Base-by-base conservation (phyloP, 2,888 invertebrate genomes). In the Thymelicus lineola region DNA sequence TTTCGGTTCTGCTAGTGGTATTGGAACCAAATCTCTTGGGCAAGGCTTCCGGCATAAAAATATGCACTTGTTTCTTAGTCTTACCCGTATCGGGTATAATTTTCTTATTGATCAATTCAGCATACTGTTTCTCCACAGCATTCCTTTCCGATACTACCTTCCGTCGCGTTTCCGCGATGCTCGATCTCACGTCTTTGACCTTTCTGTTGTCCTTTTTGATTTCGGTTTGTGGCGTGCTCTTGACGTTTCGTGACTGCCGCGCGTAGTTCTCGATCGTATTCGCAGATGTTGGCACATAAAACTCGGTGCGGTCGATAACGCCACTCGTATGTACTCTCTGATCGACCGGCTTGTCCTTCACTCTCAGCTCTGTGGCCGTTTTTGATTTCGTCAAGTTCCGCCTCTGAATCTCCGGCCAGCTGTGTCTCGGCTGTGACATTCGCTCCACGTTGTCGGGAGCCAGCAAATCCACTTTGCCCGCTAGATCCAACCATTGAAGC, bases 401-500 rank as follows among this genome's bases (percentile, higher is more conserved):
- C 55, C 85, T 82, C 74, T 92, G 90, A 53, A 93, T 83, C 74
- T 90, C 92, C 1, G 92, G 89, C 87, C 91, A 90, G 75, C 91
- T 93, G 83, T 91, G 91, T 14, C 91, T 81, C 6, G 90, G 93
- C 67, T 91, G 91, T 2, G 86, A 73, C 83, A 92, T 88, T 53
- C 93, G 76, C 69, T 90, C 89, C 0, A 74, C 81, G 38, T 85
- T 88, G 14, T 87, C 86, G 3, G 89, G 85, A n/a, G 86, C 85
- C 17, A 94, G 74, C 38, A 94, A 77, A 75, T 92, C 91, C 3
- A 94, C 91, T 79, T 95, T 95, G 0, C 96, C 96, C 0, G 97
- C 97, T 69, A 97, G 87, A 82, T 97, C 97, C 75, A 97, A 81
- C 97, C 97, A 97, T 77, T 97, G 96, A 5, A 97, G 86, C 0